Base-by-base conservation (phyloP, 2,797 vertebrate genomes). In the Eurystomus glaucurus region DNA sequence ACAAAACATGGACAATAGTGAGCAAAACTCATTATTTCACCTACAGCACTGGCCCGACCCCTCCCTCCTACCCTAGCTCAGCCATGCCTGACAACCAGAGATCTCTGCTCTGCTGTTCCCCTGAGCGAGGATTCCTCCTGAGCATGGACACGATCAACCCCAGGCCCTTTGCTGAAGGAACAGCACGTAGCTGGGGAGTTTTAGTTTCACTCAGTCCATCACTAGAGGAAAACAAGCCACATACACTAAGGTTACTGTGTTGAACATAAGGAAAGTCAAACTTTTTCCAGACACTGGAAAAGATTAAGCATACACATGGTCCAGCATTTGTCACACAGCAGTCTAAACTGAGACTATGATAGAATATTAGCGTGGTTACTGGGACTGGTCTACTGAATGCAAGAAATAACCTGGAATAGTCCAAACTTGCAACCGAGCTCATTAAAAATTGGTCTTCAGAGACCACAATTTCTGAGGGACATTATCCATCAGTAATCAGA, bases 241-340 rank as follows among this genome's bases (percentile, higher is more conserved):
- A 48, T 12, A 84, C 78, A 93, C 88, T 93, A 9, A 54, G 43
- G 74, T 74, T 77, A 76, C 85, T 91, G 74, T 93, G 79, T 25
- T n/a, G 55, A 82, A 74, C 54, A 3, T n/a, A 55, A 64, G 77
- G 77, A 45, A 91, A 91, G 21, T n/a, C 75, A 71, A 58, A 79
- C 14, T 75, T 79, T 71, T 84, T 80, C 91, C 77, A 95, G 82
- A 46, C 77, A 37, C 29, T 91, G 93, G 58, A 80, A 91, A 94
- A 91, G 88, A 82, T 79, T 80, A 58, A 89, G 88, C 54, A 37
- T 60, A 62, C 0, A 4, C 25, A 62, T 45, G 68, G 88, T n/a
- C 62, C 88, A 13, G 88, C 45, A 66, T 85, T 89, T 83, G 85
- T 86, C 95, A 86, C 85, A 71, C 74, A 76, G 77, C 77, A 80